Evolutionary conservation across 2,797 vertebrate genomes (phyloP), one percentile per base, ranked within the genome.

Genomic region (Heteromormyrus szaboi): DNA sequence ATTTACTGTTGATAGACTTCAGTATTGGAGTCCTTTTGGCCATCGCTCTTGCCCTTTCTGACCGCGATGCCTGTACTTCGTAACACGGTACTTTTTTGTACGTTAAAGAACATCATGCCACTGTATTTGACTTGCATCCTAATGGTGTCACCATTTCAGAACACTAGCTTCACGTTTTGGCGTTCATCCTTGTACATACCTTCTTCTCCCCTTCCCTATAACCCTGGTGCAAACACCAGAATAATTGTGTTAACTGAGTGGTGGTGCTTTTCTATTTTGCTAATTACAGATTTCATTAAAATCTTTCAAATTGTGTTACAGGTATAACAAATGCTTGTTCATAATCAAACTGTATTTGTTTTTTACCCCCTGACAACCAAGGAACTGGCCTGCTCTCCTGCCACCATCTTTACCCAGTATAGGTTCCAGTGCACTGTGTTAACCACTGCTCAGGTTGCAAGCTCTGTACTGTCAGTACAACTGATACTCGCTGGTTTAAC

Each of bases 181-280:
- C 92, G 48, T 90, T 93, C 29, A 91, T 90, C 91, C 94, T 92
- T 96, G 94, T 96, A 96, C 94, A 96, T 96, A 94, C 88, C 89
- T 90, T 90, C 87, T 56, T 87, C 51, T 89, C 88, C 89, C 59
- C 89, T 90, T 87, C 59, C 91, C 90, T 95, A 92, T 96, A 94
- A 93, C 92, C 91, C 92, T 91, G 90, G 95, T 96, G 95, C 95
- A 96, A 95, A 54, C 53, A 54, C 53, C 53, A 4, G 94, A 94
- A 91, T 93, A 91, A 86, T 93, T 93, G 93, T 93, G 93, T 93
- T 95, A 96, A 95, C 95, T 96, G 95, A 96, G 95, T 93, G 89
- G 95, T 93, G 89, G 89, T 41, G 90, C 33, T 1, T 48, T 14
- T 37, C 88, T 88, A 29, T 72, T 33, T 72, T 72, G 68, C 68